Conservation (phyloP, 2,888 invertebrate species). For the Andrena dorsata region DNA sequence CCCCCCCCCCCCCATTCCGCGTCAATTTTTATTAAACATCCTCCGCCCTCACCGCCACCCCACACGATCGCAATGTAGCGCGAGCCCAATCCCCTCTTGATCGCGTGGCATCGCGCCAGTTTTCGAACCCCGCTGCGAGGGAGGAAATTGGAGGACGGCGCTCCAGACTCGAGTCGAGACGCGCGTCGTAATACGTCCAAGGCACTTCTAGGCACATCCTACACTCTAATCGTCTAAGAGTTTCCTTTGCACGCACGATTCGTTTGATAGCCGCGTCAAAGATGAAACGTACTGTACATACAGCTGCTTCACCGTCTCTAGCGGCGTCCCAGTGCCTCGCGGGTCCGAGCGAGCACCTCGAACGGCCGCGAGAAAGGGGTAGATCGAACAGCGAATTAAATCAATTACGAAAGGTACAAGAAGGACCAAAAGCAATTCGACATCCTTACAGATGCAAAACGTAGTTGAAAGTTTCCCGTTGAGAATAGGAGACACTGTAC, state of each 20-base stretch:
- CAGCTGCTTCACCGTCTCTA: neutral
- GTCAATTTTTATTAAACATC: slow-evolving; percentile 78
- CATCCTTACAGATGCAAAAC: slow-evolving; percentile 43
- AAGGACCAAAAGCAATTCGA: slow-evolving; percentile 56
- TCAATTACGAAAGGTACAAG: slow-evolving; percentile 60
- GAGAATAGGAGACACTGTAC: neutral
- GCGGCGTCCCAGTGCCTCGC: slow-evolving; percentile 26
- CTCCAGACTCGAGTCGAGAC: neutral
- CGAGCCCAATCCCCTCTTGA: slow-evolving; percentile 25
- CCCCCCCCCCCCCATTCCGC: slow-evolving; percentile 67
- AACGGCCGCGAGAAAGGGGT: slow-evolving; percentile 26
- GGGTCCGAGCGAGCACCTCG: slow-evolving; percentile 29
- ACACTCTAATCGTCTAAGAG: neutral
- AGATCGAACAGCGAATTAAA: slow-evolving; percentile 41
- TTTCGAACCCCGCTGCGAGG: slow-evolving; percentile 31
- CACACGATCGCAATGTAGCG: slow-evolving; percentile 47
- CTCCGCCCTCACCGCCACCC: slow-evolving; percentile 59
- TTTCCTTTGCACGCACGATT: slow-evolving; percentile 9
- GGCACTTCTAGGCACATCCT: neutral
- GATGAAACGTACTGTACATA: slow-evolving; percentile 10
- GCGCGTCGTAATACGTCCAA: slow-evolving; percentile 8
- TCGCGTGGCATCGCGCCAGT: slow-evolving; percentile 38
- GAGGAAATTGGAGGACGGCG: neutral
- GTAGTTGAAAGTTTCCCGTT: slow-evolving; percentile 14
- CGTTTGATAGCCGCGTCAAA: neutral